Conservation (phyloP, 2,888 invertebrate species). For the Dynastes maya region DNA sequence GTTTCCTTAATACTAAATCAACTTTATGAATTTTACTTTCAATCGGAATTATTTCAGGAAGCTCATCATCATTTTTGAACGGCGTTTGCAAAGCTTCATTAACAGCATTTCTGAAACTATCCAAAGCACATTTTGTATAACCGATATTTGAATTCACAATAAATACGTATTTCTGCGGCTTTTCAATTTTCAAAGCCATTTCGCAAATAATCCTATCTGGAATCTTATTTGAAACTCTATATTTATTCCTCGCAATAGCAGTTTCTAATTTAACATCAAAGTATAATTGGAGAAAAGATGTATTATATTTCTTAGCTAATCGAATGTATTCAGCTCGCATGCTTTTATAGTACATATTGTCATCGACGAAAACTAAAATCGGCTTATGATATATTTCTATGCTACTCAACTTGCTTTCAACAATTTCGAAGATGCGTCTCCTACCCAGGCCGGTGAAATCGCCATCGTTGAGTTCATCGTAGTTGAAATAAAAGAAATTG, state of each 20-base stretch:
- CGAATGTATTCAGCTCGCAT: conserved; percentile 55
- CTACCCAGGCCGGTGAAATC: conserved; percentile 48
- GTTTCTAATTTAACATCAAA: conserved; percentile 51
- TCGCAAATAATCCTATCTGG: conserved; percentile 50
- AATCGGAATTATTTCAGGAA: conserved; percentile 22
- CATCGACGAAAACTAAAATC: conserved; percentile 53
- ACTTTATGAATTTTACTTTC: conserved; percentile 51
- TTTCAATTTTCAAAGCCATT: conserved; percentile 53
- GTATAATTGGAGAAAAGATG: conserved; percentile 54
- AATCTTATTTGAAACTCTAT: conserved; percentile 46
- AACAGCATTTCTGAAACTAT: conserved; percentile 43
- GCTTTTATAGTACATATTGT: conserved; percentile 57
- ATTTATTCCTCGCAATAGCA: conserved; percentile 51
- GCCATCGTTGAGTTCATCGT: conserved; percentile 50
- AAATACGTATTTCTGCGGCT: conserved; percentile 48
- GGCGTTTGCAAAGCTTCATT: conserved; percentile 48
- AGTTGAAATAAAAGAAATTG: conserved; percentile 49
- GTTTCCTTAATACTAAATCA: conserved; percentile 55
- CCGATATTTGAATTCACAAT: conserved; percentile 45
- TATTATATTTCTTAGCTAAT: conserved; percentile 50
- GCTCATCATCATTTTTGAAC: conserved; percentile 10
- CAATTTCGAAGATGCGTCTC: conserved; percentile 46
- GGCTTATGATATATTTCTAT: conserved; percentile 24
- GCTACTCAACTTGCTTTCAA: conserved; percentile 45
- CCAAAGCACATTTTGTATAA: conserved; percentile 32